Evolutionary conservation across 2,797 vertebrate genomes (phyloP), one percentile per base, ranked within the genome.

Genomic region (Cottoperca gobio): DNA sequence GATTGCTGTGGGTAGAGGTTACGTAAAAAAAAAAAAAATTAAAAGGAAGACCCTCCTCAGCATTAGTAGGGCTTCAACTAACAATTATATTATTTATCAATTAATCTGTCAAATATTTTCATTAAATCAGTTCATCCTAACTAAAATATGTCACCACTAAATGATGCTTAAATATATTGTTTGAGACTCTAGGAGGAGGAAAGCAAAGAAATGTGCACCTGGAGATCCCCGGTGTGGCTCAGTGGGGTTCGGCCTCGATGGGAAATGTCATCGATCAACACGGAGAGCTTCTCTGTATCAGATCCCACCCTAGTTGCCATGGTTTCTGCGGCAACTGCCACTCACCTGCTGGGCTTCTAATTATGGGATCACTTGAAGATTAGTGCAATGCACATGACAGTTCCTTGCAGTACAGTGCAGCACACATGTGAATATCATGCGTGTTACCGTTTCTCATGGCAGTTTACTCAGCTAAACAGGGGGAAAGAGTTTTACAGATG

Each of bases 261-360:
- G 59, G 42, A 84, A 88, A 89, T 85, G 81, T 86, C 88, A 83
- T 59, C 60, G 23, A 66, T 79, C 87, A 72, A 89, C 81, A 72
- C 72, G 70, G 37, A 66, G 78, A 71, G 57, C 74, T 33, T 66
- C 69, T 84, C 61, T 61, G 48, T 11, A 49, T 62, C 57, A 50
- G 53, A 60, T 23, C 54, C 68, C 53, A 78, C 48, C 62, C 43
- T 50, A 0, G 82, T 93, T 92, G 81, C 90, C 66, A 89, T 91
- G 88, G 91, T 92, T 89, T 88, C 86, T 23, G 28, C 35, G 8
- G 61, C 76, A 81, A 78, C 76, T 90, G 86, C 81, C 84, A 77
- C 81, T 88, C 86, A 93, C 83, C 90, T 88, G 83, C 88, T 65
- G 82, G 53, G 62, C 45, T 83, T 80, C 81, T 73, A 83, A 91